Percentiles rank a stretch among this genome's conserved stretches.
These are phyloP conservation scores for Coracias cyanogaster DNA, from an alignment of 2,797 vertebrate species.

Conservation along the genomic window DNA sequence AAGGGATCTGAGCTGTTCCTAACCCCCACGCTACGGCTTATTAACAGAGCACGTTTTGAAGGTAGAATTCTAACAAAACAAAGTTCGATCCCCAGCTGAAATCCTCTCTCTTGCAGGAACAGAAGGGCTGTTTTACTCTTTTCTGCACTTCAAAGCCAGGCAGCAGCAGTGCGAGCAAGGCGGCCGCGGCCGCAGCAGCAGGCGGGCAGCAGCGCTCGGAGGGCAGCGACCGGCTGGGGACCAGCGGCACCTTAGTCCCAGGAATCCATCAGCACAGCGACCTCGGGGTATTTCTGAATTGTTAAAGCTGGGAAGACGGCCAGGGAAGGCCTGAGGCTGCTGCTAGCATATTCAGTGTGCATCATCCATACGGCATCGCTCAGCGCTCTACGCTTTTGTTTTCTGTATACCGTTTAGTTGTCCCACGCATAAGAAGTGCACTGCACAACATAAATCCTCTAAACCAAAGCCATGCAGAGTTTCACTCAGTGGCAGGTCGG, in stretches of 20 bases:
- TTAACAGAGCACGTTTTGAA: not conserved
- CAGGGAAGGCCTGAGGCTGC: slow-evolving; percentile 12
- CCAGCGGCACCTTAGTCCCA: not conserved
- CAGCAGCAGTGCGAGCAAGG: not conserved
- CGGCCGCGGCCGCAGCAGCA: not conserved
- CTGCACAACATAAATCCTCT: not conserved
- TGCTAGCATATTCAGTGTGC: slow-evolving; percentile 26
- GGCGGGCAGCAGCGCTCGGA: not conserved
- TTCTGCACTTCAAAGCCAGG: slow-evolving; percentile 65
- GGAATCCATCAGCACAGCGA: not conserved
- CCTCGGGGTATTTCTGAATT: not conserved
- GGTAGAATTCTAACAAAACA: not conserved
- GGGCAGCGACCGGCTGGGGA: not conserved
- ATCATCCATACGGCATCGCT: not conserved
- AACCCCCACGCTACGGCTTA: not conserved
- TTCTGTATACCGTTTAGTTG: not conserved
- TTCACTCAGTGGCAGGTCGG: not conserved
- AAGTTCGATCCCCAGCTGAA: not conserved
- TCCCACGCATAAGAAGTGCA: not conserved
- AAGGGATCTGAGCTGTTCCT: not conserved
- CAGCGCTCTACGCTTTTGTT: not conserved
- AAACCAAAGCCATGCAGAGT: not conserved
- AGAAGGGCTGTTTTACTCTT: slow-evolving; percentile 68
- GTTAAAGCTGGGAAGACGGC: not conserved
- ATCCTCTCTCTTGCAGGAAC: slow-evolving; percentile 51